A percentile compares a stretch with the other conserved stretches of the same genome.
phyloP scores from a whole-genome alignment of 2,797 vertebrate genomes.

The Girardinus metallicus region DNA sequence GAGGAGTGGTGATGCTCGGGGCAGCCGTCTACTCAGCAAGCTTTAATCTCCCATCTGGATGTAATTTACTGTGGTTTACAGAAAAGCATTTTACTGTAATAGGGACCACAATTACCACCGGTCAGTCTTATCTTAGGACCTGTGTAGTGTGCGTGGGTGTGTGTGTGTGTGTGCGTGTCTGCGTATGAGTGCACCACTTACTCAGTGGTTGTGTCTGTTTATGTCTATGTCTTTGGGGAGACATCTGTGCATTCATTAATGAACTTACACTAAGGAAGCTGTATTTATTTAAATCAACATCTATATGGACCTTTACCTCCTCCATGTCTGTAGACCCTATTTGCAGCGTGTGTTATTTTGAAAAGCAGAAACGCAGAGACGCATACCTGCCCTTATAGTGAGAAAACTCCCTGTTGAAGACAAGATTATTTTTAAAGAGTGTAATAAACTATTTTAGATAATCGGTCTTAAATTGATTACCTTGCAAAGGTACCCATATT shows the following conservation, averaged over 20 bases:
- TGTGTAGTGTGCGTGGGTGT: constrained; percentile 64
- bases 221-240: constrained; percentile 49
- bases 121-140: constrained; percentile 79
- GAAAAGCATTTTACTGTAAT: constrained; percentile 86
- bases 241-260: constrained; percentile 73
- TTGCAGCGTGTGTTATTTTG: constrained; percentile 24
- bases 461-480: constrained; percentile 5
- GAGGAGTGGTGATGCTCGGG: constrained; percentile 72
- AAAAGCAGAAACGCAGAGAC: constrained; percentile 10
- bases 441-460: not conserved
- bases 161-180: constrained; percentile 44
- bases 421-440: not conserved
- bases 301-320: constrained; percentile 54
- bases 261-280: constrained; percentile 68
- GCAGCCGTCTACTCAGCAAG: constrained; percentile 76
- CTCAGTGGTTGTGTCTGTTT: constrained; percentile 48
- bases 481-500: not conserved
- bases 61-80: constrained; percentile 87
- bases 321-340: constrained; percentile 37
- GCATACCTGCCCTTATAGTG: constrained; percentile 13
- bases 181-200: constrained; percentile 43
- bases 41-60: constrained; percentile 89
- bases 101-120: constrained; percentile 84
- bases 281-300: constrained; percentile 69
- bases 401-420: constrained; percentile 9